phyloP scores from a whole-genome alignment of 2,797 vertebrate species.

The Brachyrhaphis roseni region DNA sequence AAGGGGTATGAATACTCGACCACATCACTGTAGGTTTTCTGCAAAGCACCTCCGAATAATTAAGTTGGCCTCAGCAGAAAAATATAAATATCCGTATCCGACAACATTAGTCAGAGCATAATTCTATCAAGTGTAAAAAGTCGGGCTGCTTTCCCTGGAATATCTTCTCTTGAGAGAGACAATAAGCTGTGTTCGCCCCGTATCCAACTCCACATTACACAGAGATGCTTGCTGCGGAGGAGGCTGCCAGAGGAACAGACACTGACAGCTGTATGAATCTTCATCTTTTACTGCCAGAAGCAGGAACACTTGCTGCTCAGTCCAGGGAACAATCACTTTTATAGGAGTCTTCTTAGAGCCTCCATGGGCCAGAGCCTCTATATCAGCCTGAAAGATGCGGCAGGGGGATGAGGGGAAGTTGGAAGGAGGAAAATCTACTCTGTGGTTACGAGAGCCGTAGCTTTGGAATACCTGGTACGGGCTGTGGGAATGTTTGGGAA shows the following conservation, averaged over 20 bases:
- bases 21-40: background rate
- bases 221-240: conserved; percentile 25
- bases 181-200: background rate
- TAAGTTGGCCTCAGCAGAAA: background rate
- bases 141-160: background rate
- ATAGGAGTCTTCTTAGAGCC: conserved; percentile 33
- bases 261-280: conserved; percentile 58
- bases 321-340: conserved; percentile 61
- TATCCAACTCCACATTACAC: conserved; percentile 15
- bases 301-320: conserved; percentile 41
- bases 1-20: background rate
- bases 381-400: conserved; percentile 41
- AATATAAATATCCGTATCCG: background rate
- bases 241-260: conserved; percentile 41
- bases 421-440: conserved; percentile 21
- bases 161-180: background rate
- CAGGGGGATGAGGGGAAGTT: too few species aligned
- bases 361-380: conserved; percentile 33
- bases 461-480: conserved; percentile 39
- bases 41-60: background rate
- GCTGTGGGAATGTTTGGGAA: conserved; percentile 50
- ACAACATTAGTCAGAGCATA: background rate
- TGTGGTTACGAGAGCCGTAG: conserved; percentile 35
- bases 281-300: conserved; percentile 53
- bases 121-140: background rate